Base-by-base conservation (phyloP, 1,140 invertebrate genomes). In the Lasaia peninsularis region DNA sequence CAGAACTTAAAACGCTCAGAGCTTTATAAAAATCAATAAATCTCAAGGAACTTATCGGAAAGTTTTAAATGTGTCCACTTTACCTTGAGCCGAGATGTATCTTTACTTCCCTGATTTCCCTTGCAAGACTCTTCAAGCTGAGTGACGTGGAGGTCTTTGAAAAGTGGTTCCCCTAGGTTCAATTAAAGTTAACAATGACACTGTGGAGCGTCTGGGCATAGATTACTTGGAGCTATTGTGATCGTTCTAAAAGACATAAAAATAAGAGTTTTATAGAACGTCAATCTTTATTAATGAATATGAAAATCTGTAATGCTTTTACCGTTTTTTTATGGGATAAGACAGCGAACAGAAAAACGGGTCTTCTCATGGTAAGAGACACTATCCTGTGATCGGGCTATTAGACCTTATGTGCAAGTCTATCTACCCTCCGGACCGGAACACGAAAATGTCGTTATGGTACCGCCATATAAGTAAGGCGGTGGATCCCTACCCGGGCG, bases 131-230 rank as follows among this genome's bases (percentile, higher is more conserved):
- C 40, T 44, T 44, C 18, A 20, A 44, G 16, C 16, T 44, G 37
- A 20, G 16, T 44, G 37, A 44, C 37, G 16, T 44, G 18, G 10
- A 44, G 37, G 37, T 44, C 37, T 44, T 44, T 44, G 37, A 18
- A 16, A 44, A 44, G 7, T 44, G 37, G 37, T 44, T 44, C 37
- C 18, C 9, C 37, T 12, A 7, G 37, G 37, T 44, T 44, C 37
- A 44, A 44, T 44, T 44, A 44, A 44, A 44, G 14, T 44, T 44
- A 44, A 44, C 37, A 44, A 44, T 44, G 37, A 44, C 37, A 18
- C 18, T 44, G 37, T 20, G 18, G 10, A 44, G 37, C 37, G 37
- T 20, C 37, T 44, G 16, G 37, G 37, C 18, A 44, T 44, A 44
- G 37, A 44, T 44, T 44, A 44, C 14, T 44, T 44, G 16, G 37